phyloP scores from a whole-genome alignment of 2,113 vertebrate genomes.

The Motacilla tschutschensis region DNA sequence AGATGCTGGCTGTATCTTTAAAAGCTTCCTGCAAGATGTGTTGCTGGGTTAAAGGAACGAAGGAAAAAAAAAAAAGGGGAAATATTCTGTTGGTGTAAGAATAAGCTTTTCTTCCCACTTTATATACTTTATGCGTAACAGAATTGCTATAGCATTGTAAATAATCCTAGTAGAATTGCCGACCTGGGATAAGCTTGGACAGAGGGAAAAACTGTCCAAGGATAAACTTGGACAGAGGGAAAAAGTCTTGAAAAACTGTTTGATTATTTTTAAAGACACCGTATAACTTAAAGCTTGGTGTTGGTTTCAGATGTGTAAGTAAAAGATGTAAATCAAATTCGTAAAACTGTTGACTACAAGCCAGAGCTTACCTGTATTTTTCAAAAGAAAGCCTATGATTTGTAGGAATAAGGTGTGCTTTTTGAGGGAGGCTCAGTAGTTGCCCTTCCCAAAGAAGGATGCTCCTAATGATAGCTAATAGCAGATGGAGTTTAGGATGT shows the following conservation, averaged over 20 bases:
- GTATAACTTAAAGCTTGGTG: neutral
- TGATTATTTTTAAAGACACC: neutral
- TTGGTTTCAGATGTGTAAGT: neutral
- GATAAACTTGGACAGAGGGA: neutral
- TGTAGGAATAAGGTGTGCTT: neutral
- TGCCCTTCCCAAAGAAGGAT: neutral
- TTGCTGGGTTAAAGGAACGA: neutral
- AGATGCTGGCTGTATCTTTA: neutral
- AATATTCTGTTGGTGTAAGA: neutral
- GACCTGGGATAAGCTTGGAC: neutral
- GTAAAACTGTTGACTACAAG: neutral
- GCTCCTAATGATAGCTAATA: neutral
- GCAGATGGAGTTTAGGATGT: neutral
- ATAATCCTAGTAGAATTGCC: neutral
- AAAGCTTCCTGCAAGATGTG: neutral
- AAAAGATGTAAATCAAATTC: neutral
- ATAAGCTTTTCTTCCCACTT: neutral
- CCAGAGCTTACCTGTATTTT: neutral
- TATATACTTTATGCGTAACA: neutral
- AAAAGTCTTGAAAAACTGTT: neutral
- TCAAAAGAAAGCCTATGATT: neutral
- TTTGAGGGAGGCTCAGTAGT: neutral
- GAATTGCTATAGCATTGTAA: neutral
- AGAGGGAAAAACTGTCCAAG: neutral
- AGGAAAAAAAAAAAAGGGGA: rapidly evolving